These are phyloP conservation scores for Drosophila saltans DNA, from an alignment of 1,140 invertebrate genomes.

Conservation along the genomic window DNA sequence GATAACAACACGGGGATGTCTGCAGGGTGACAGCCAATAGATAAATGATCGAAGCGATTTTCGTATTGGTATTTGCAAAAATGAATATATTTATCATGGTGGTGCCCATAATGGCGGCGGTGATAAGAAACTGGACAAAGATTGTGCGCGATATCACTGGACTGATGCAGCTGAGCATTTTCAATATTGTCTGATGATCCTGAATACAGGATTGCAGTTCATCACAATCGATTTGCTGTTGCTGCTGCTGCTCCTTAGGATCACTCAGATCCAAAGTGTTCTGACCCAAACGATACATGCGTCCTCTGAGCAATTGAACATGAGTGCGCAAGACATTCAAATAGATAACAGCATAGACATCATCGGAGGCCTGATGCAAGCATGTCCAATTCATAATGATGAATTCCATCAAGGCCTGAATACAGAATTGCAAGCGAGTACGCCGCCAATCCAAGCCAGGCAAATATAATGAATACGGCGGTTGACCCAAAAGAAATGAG, in stretches of 20 bases:
- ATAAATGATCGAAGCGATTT: slow-evolving; percentile 50
- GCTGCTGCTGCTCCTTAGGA: slow-evolving; percentile 21
- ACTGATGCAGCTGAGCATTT: slow-evolving; percentile 35
- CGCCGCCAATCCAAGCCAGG: slow-evolving; percentile 45
- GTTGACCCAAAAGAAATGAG: slow-evolving; percentile 41
- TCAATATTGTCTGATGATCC: slow-evolving; percentile 54
- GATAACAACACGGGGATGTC: slow-evolving; percentile 59
- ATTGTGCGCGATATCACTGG: slow-evolving; percentile 62
- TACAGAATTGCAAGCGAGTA: slow-evolving; percentile 36
- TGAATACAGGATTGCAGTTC: slow-evolving; percentile 48
- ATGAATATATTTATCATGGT: slow-evolving; percentile 63
- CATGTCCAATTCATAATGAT: slow-evolving; percentile 55
- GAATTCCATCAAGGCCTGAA: slow-evolving; percentile 50
- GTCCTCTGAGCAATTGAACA: slow-evolving; percentile 38
- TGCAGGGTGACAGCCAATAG: slow-evolving; percentile 52
- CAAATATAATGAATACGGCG: slow-evolving; percentile 55
- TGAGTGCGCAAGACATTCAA: slow-evolving; percentile 45
- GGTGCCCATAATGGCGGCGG: slow-evolving; percentile 51
- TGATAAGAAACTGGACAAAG: slow-evolving; percentile 63
- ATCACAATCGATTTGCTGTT: slow-evolving; percentile 30
- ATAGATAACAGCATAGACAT: slow-evolving; percentile 61
- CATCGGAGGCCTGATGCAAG: slow-evolving; percentile 58
- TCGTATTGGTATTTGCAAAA: slow-evolving; percentile 52
- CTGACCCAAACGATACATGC: slow-evolving; percentile 29
- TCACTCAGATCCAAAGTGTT: not conserved